Evolutionary conservation across 2,888 invertebrate genomes (phyloP), one percentile per base, ranked within the genome.

Genomic region (Quadriops clusia): DNA sequence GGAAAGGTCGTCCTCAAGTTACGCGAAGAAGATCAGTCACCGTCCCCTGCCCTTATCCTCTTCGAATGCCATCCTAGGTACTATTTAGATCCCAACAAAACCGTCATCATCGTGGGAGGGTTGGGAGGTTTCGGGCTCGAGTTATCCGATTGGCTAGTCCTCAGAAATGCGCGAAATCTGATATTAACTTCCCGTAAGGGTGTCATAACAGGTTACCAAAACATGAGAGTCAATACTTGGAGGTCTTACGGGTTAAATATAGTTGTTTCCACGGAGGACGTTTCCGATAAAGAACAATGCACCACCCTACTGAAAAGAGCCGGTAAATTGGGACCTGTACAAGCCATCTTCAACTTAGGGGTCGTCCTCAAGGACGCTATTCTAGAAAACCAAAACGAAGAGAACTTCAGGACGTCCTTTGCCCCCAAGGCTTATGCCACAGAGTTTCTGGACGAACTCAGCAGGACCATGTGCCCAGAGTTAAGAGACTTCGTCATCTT

Each of bases 61-160:
- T n/a, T n/a, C n/a, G n/a, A n/a, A n/a, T n/a, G n/a, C n/a, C n/a
- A n/a, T n/a, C n/a, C n/a, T 10, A 36, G 37, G 23, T 37, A 32
- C 9, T 34, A 25, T 26, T 36, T 36, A 28, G 28, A 39, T 23
- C 37, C 38, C 3, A 26, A 31, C 6, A 18, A 21, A 15, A 26
- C 33, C 3, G 61, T 81, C 60, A 49, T 83, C 0, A 68, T 83
- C 4, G 65, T 77, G 2, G 83, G 84, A 6, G 91, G 93, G 23
- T 66, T 94, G 1, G 94, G 94, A 24, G 93, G 93, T 0, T 87
- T 94, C 51, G 94, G 93, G 3, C 63, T 94, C 25, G 93, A 94
- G 56, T 58, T 93, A 26, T 76, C 79, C 0, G 81, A 87, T 48
- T 90, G 87, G 86, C 63, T 94, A 46, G 70, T 89, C 26, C 57